Evolutionary conservation across 2,888 invertebrate genomes (phyloP).

Genomic region (Drosophila pullipes): DNA sequence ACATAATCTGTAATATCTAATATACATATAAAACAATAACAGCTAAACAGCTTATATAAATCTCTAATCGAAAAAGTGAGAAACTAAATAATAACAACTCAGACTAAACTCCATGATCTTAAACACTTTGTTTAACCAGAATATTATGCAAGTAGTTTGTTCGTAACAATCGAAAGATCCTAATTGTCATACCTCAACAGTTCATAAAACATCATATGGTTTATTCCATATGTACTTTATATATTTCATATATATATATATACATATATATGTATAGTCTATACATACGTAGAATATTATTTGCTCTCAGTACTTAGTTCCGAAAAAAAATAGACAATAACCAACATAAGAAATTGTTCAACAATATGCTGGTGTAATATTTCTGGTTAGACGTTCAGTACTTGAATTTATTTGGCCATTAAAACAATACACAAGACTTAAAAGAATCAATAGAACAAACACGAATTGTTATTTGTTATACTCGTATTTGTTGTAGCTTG

Average conservation of each 20-base stretch:
- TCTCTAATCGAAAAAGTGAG: constrained; percentile 20
- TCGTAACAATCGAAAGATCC: constrained; percentile 61
- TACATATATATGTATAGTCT: constrained; percentile 27
- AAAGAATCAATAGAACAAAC: constrained; percentile 26
- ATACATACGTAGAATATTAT: constrained; percentile 46
- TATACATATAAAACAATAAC: constrained; percentile 41
- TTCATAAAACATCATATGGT: constrained; percentile 32
- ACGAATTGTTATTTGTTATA: constrained; percentile 51
- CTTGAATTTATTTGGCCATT: constrained; percentile 84
- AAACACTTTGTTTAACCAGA: constrained; percentile 83
- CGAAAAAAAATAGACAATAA: constrained; percentile 60
- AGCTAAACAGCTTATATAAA: constrained; percentile 41
- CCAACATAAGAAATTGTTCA: constrained; percentile 77
- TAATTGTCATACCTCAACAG: constrained; percentile 34
- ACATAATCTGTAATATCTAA: constrained; percentile 59
- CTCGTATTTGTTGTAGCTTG: constrained; percentile 55
- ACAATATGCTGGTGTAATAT: constrained; percentile 85
- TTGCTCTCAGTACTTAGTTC: constrained; percentile 44
- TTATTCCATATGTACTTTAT: constrained; percentile 29
- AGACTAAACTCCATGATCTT: constrained; percentile 71
- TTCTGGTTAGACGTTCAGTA: constrained; percentile 84
- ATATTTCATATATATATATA: constrained; percentile 4
- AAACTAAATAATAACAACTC: constrained; percentile 60
- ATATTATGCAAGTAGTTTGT: constrained; percentile 85
- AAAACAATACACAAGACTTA: constrained; percentile 22